These are phyloP conservation scores for Cremastobaeus sp. DNA, from an alignment of 2,888 invertebrate genomes.

Conservation along the genomic window DNA sequence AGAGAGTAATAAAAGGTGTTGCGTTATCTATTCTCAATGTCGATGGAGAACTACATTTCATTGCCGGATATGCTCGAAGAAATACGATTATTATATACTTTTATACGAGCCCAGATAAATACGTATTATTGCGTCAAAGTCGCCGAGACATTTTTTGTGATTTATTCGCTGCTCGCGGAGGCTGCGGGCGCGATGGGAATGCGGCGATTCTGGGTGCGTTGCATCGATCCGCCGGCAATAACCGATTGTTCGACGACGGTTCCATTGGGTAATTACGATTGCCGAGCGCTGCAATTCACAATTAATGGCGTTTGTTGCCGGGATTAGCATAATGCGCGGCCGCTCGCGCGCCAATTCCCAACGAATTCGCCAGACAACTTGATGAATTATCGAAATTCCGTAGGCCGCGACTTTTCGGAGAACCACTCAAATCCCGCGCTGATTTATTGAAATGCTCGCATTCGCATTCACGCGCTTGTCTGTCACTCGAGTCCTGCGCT, in stretches of 20 bases:
- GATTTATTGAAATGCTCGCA: no score
- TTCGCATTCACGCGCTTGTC: no score
- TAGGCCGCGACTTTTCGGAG: no score
- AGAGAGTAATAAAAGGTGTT: conserved; percentile 60
- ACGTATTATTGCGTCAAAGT: conserved; percentile 43
- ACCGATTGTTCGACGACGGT: conserved; percentile 32
- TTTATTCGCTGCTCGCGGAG: conserved; percentile 28
- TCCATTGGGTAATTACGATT: no score
- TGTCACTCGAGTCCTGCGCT: no score
- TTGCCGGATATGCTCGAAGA: conserved; percentile 59
- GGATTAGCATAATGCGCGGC: no score
- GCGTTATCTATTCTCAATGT: conserved; percentile 62
- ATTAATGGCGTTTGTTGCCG: no score
- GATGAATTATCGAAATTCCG: no score
- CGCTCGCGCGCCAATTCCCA: no score
- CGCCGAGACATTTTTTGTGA: conserved; percentile 42
- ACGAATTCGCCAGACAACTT: no score
- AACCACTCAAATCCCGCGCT: no score
- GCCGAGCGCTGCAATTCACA: no score
- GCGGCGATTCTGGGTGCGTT: conserved; percentile 20
- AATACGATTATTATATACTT: conserved; percentile 55
- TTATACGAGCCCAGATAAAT: conserved; percentile 32
- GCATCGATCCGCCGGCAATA: conserved; percentile 4
- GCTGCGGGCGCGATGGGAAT: conserved; percentile 31
- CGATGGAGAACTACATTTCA: conserved; percentile 58